Evolutionary conservation across 2,797 vertebrate genomes (phyloP).

Genomic region (Lacerta agilis): DNA sequence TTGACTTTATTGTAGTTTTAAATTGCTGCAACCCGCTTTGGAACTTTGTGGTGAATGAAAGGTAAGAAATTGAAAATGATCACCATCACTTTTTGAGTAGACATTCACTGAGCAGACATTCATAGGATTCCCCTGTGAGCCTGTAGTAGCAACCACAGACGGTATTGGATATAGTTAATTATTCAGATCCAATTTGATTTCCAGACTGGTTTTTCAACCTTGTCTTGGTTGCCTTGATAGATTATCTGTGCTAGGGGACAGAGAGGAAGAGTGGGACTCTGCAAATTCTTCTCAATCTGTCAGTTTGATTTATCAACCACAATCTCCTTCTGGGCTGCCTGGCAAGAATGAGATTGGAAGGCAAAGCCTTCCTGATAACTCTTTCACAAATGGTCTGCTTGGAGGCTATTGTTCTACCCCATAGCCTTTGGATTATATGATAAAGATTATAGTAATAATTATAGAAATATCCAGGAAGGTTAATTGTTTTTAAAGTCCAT

Average conservation of each 20-base stretch:
- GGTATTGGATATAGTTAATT: neutral
- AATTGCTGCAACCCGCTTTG: too few relatives aligned
- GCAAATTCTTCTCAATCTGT: neutral
- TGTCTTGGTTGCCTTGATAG: neutral
- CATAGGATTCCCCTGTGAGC: neutral
- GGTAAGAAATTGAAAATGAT: neutral
- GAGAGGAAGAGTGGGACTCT: too few relatives aligned
- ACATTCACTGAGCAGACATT: neutral
- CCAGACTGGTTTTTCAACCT: too few relatives aligned
- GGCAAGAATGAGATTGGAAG: neutral
- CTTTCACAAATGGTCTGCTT: neutral
- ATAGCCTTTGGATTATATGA: neutral
- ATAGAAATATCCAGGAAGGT: neutral
- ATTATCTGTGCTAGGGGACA: neutral
- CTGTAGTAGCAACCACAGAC: neutral
- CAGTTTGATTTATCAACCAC: neutral
- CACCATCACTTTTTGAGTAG: too few relatives aligned
- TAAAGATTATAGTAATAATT: neutral
- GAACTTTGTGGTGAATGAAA: too few relatives aligned
- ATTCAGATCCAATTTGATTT: neutral
- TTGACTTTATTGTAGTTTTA: too few relatives aligned
- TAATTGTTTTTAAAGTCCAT: neutral
- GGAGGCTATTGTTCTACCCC: neutral
- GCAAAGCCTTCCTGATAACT: neutral
- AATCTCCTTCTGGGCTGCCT: neutral